phyloP scores from a whole-genome alignment of 2,888 invertebrate species.

The Frankliniella intonsa region DNA sequence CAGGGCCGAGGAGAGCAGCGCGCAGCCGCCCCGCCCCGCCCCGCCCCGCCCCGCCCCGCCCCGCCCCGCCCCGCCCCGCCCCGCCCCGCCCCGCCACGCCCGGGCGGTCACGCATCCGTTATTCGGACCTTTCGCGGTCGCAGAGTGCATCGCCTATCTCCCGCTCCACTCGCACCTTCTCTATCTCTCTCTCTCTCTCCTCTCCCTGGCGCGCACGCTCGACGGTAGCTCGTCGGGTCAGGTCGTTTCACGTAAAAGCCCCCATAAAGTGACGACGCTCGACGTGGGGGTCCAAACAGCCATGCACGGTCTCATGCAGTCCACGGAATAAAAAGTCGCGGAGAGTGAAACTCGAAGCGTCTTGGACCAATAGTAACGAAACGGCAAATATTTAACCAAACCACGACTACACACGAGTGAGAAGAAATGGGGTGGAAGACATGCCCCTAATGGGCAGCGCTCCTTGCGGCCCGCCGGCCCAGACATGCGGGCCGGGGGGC shows the following conservation, averaged over 20 bases:
- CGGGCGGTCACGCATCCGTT: too few species aligned
- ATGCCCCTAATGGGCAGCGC: too few species aligned
- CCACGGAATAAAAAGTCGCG: not conserved
- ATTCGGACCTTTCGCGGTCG: too few species aligned
- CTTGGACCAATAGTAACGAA: not conserved
- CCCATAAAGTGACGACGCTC: not conserved
- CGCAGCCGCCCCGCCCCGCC: not conserved
- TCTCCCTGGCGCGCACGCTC: not conserved
- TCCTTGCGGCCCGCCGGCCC: too few species aligned
- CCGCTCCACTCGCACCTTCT: not conserved
- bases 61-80: too few species aligned
- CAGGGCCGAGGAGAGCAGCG: not conserved
- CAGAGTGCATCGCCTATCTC: too few species aligned
- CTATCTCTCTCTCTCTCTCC: not conserved
- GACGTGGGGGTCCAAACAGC: not conserved
- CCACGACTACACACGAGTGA: too few species aligned
- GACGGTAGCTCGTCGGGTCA: too few species aligned
- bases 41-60: too few species aligned
- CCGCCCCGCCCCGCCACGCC: too few species aligned
- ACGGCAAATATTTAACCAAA: too few species aligned
- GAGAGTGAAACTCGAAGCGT: not conserved
- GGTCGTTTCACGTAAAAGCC: not conserved
- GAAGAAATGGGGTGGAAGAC: too few species aligned
- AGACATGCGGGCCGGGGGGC: not conserved
- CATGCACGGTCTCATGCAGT: not conserved